A percentile compares a stretch with the other conserved stretches of the same genome.
Conservation (phyloP, 2,888 invertebrate species). For the Empis livida region DNA sequence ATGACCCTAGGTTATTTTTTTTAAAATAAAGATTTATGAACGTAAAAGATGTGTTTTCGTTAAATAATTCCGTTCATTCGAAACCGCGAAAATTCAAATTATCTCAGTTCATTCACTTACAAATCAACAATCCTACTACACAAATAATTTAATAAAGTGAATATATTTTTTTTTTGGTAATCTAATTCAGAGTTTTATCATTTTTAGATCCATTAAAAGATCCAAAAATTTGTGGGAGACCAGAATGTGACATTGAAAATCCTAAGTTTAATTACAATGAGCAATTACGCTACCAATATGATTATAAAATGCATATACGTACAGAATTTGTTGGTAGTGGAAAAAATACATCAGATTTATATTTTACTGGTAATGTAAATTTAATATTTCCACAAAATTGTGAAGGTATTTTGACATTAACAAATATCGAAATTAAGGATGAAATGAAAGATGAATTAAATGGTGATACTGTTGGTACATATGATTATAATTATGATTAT, state of each 20-base stretch:
- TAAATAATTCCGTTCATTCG: no score
- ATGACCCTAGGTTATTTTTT: no score
- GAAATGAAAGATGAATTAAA: conserved; percentile 46
- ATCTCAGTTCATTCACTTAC: neutral
- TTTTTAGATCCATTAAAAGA: conserved; percentile 55
- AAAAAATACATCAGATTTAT: conserved; percentile 55
- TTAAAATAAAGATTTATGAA: no score
- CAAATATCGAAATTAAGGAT: conserved; percentile 46
- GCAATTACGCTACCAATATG: conserved; percentile 45
- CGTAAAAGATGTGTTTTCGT: no score
- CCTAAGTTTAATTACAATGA: conserved; percentile 28
- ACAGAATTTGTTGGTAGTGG: conserved; percentile 58
- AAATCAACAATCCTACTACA: no score
- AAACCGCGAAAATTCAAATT: no score
- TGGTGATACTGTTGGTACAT: conserved; percentile 32
- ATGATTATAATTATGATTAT: conserved; percentile 20
- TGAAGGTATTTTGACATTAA: conserved; percentile 55
- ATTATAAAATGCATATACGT: conserved; percentile 57
- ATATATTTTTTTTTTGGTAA: neutral
- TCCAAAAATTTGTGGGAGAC: conserved; percentile 57
- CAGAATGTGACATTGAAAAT: conserved; percentile 41
- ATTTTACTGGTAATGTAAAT: conserved; percentile 43
- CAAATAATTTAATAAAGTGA: no score
- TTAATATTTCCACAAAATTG: conserved; percentile 57
- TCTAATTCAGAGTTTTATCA: neutral